Evolutionary conservation across 1,140 invertebrate species (phyloP), one percentile per base, ranked within the genome.

Genomic region (Hypsibius dujardini): DNA sequence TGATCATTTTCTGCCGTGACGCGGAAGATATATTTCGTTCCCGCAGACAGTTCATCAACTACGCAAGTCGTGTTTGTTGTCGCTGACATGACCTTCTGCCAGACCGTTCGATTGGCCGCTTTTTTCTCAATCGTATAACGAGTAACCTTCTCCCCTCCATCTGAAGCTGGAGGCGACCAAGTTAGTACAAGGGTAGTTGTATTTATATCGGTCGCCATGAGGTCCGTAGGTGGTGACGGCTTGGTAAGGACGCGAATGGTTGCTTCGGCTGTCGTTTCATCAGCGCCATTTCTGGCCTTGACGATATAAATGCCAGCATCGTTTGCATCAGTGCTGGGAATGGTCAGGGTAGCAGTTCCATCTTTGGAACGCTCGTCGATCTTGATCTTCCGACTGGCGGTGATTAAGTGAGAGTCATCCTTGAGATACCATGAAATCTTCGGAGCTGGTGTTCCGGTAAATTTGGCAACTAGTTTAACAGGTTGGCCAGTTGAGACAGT

Each of bases 51-150:
- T 71, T 87, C 85, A 45, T 84, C 82, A 40, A 91, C 83, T 70
- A 82, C 82, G 42, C 79, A 84, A 74, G 80, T 85, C 45, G 84
- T 92, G 75, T 90, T 86, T 12, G 12, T 67, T 3, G 62, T 67
- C 12, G 62, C 45, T 7, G 62, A 28, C 28, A 28, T 67, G 12
- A 67, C 62, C 42, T 67, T 67, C 12, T 12, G 12, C 62, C 62
- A 67, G 62, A 42, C 40, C 7, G 62, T 67, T 12, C 62, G 12
- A 42, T 67, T 67, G 77, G 92, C 91, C 78, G 95, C 92, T 79
- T 92, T 92, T 84, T 94, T 94, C 78, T 96, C 91, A 47, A 96
- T 85, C 71, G 94, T 90, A 75, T 95, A 96, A 15, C 88, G 89
- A 46, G 86, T 90, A 69, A 95, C 85, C 1, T 90, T 90, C 72